phyloP scores from a whole-genome alignment of 2,113 vertebrate species.

The Scytalopus superciliaris region DNA sequence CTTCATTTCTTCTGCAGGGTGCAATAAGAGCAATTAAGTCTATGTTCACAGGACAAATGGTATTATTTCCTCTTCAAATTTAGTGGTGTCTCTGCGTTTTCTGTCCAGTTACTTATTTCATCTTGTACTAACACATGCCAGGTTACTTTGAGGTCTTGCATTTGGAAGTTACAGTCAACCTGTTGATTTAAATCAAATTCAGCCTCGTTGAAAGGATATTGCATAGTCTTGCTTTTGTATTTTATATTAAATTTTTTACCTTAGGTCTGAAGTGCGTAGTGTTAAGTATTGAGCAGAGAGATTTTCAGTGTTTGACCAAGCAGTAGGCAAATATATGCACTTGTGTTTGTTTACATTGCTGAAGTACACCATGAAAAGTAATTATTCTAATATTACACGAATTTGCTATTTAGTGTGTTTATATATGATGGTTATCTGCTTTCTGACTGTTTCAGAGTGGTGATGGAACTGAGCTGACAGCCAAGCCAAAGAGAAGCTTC shows the following conservation, averaged over 20 bases:
- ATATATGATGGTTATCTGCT: background rate
- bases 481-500: constrained; percentile 97
- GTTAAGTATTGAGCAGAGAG: background rate
- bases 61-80: background rate
- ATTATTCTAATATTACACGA: background rate
- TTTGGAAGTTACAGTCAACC: background rate
- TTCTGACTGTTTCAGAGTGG: constrained; percentile 73
- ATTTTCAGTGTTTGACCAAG: background rate
- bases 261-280: background rate
- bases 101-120: background rate
- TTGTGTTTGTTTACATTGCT: background rate
- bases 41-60: background rate
- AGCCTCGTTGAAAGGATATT: background rate
- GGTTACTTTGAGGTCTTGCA: background rate
- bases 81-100: background rate
- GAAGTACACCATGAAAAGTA: background rate
- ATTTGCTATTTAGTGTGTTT: background rate
- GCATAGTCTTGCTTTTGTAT: background rate
- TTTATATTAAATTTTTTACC: background rate
- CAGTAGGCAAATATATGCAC: background rate
- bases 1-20: background rate
- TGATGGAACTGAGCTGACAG: constrained; percentile 78
- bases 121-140: background rate
- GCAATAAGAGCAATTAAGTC: background rate
- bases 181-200: background rate